A percentile compares a stretch with the other conserved stretches of the same genome.
These are phyloP conservation scores for Dasypogon diadema DNA, from an alignment of 2,888 invertebrate species.

Conservation along the genomic window DNA sequence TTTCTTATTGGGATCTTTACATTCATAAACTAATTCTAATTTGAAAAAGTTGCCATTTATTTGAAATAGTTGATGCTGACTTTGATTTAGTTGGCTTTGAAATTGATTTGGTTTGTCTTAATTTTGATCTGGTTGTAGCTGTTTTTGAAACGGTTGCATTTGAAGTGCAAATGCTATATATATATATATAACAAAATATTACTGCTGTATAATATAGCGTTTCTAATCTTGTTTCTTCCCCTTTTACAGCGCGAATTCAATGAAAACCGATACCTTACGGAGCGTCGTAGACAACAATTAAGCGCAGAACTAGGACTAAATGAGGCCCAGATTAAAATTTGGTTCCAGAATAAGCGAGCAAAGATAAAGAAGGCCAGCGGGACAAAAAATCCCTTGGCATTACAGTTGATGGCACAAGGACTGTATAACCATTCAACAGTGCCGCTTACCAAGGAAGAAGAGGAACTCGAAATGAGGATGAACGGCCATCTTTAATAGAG, in stretches of 20 bases:
- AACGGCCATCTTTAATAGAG: conserved; percentile 63
- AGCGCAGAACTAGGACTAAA: conserved; percentile 93
- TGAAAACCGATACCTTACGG: conserved; percentile 93
- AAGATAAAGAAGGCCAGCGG: conserved; percentile 95
- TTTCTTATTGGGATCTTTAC: too few relatives aligned
- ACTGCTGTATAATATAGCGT: too few relatives aligned
- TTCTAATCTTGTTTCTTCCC: not conserved
- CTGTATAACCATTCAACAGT: conserved; percentile 90
- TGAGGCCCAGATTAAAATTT: conserved; percentile 97
- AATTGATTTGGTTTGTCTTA: too few relatives aligned
- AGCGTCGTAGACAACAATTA: conserved; percentile 88
- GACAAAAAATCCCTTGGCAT: conserved; percentile 85
- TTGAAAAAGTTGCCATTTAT: too few relatives aligned
- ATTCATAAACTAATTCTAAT: too few relatives aligned
- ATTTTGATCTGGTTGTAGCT: too few relatives aligned
- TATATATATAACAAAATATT: too few relatives aligned
- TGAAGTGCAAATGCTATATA: too few relatives aligned
- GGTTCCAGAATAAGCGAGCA: conserved; percentile 97
- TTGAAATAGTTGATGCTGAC: too few relatives aligned
- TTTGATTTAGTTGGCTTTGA: too few relatives aligned
- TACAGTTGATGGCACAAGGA: conserved; percentile 94
- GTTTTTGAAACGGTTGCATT: too few relatives aligned
- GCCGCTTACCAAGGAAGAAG: conserved; percentile 79
- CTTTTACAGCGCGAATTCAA: conserved; percentile 83
- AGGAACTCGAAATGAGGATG: conserved; percentile 74